Evolutionary conservation across 2,888 invertebrate genomes (phyloP).

Genomic region (Calliphora vomitoria): DNA sequence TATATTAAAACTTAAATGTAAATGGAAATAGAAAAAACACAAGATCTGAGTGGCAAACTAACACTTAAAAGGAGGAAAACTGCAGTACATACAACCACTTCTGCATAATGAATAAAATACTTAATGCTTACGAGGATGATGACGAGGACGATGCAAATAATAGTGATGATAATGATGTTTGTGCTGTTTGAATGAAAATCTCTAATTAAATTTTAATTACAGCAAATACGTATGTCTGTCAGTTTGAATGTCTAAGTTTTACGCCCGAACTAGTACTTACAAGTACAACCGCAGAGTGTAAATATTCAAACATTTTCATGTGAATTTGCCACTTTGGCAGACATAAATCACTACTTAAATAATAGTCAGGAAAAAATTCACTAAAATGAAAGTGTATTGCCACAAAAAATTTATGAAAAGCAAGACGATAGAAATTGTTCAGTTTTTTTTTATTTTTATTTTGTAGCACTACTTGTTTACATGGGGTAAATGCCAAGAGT

Average conservation of each 20-base stretch:
- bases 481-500: constrained; percentile 20
- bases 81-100: neutral
- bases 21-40: neutral
- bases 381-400: neutral
- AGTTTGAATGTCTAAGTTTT: constrained; percentile 22
- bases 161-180: constrained; percentile 12
- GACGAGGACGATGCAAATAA: neutral
- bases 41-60: constrained; percentile 26
- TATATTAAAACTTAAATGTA: constrained; percentile 5
- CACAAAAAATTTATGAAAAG: constrained; percentile 19
- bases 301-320: constrained; percentile 26
- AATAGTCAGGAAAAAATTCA: neutral
- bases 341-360: constrained; percentile 54
- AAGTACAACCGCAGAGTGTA: constrained; percentile 12
- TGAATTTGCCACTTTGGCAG: constrained; percentile 53
- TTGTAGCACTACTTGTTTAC: neutral
- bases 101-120: neutral
- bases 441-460: constrained; percentile 9
- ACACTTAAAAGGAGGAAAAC: constrained; percentile 13
- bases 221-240: constrained; percentile 36
- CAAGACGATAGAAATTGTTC: neutral
- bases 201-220: constrained; percentile 63
- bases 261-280: neutral
- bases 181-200: constrained; percentile 21
- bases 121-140: neutral